Percentiles rank a stretch among this genome's conserved stretches.
phyloP scores from a whole-genome alignment of 2,797 vertebrate genomes.

The Iguana delicatissima region DNA sequence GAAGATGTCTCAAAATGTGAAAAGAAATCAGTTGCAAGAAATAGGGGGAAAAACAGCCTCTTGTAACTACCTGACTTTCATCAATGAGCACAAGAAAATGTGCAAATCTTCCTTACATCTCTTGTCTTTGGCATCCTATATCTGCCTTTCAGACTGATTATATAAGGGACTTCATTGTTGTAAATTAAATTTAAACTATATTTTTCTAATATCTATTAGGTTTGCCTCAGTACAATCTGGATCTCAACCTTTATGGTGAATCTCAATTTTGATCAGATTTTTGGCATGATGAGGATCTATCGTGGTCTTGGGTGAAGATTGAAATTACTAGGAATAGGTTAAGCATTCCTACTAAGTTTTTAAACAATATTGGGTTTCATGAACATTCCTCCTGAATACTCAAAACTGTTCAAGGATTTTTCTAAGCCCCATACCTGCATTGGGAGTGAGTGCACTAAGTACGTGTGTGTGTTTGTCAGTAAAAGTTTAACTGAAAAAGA shows the following conservation, averaged over 20 bases:
- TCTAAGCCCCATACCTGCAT: not conserved
- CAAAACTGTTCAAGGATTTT: not conserved
- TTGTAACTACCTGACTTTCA: too few species aligned
- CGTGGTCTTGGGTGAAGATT: conserved; percentile 12
- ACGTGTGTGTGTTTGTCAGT: not conserved
- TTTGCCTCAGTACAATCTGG: conserved; percentile 30
- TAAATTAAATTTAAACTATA: conserved; percentile 28
- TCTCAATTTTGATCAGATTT: too few species aligned
- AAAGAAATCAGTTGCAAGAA: too few species aligned
- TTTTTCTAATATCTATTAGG: conserved; percentile 41
- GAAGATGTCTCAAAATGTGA: too few species aligned
- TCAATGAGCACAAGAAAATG: too few species aligned
- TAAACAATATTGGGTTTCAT: not conserved
- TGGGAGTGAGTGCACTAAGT: not conserved
- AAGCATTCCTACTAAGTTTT: not conserved
- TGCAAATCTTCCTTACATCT: too few species aligned
- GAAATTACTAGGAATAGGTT: not conserved
- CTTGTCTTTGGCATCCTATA: not conserved
- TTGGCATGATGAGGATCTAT: conserved; percentile 16
- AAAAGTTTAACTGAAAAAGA: not conserved
- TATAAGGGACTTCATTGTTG: conserved; percentile 17
- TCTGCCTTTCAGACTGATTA: not conserved
- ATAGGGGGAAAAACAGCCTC: too few species aligned
- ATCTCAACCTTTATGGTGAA: conserved; percentile 1
- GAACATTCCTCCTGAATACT: not conserved